Evolutionary conservation across 2,797 vertebrate species (phyloP).

Genomic region (Myiotriccus ornatus): DNA sequence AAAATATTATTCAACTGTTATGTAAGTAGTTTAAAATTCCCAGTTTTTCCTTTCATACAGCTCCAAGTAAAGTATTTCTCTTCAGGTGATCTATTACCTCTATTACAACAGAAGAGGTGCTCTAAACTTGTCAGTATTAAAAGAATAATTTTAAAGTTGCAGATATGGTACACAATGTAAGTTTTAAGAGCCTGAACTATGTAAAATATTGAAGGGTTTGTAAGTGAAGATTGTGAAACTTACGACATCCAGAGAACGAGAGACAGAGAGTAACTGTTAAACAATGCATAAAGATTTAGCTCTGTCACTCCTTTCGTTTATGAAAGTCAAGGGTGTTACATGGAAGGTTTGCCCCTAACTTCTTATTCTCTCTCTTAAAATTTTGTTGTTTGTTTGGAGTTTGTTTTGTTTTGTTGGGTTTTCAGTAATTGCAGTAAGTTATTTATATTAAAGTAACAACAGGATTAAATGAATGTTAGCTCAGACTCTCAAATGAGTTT

Average conservation of each 20-base stretch:
- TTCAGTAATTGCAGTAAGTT: background rate
- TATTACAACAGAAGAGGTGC: background rate
- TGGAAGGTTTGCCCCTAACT: background rate
- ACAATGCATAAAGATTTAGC: background rate
- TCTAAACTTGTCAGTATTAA: background rate
- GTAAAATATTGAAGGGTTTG: background rate
- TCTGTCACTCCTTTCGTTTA: background rate
- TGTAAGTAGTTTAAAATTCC: background rate
- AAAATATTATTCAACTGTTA: background rate
- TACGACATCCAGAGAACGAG: background rate
- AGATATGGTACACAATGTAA: background rate
- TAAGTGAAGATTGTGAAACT: background rate
- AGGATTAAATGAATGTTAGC: background rate
- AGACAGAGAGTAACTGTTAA: background rate
- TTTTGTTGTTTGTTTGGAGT: background rate
- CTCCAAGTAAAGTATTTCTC: background rate
- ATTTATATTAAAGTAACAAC: background rate
- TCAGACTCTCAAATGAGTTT: background rate
- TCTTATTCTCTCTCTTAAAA: background rate
- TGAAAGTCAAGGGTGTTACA: background rate
- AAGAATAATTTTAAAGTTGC: background rate
- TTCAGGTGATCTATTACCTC: background rate
- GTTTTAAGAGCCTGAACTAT: background rate
- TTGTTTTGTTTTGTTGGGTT: background rate
- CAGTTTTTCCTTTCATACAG: accelerated